Conservation (phyloP, 2,113 vertebrate genomes). For the Ginglymostoma cirratum region DNA sequence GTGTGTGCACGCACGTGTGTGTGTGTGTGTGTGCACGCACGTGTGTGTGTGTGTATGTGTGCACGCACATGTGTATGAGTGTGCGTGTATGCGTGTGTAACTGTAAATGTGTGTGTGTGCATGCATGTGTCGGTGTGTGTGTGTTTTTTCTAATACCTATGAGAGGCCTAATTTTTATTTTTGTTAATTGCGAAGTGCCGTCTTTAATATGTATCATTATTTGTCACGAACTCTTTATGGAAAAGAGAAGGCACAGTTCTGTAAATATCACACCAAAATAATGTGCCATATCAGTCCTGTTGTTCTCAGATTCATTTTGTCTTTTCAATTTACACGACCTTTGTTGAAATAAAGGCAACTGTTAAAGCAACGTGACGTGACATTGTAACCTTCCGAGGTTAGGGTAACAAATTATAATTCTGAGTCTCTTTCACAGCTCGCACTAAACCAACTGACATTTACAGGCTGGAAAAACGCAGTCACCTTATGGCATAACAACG, state of each 20-base stretch:
- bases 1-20: too few relatives aligned
- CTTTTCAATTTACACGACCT: neutral
- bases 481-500: neutral
- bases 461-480: neutral
- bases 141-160: neutral
- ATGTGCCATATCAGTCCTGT: neutral
- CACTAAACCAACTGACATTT: too few relatives aligned
- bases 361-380: neutral
- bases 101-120: too few relatives aligned
- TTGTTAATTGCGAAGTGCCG: neutral
- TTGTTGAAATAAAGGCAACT: neutral
- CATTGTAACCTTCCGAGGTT: neutral
- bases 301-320: neutral
- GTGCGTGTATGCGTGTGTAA: too few relatives aligned
- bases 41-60: too few relatives aligned
- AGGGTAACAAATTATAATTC: neutral
- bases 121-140: neutral
- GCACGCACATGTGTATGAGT: too few relatives aligned
- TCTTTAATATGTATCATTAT: neutral
- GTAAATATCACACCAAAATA: neutral
- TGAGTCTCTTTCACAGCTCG: too few relatives aligned
- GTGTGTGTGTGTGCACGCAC: too few relatives aligned
- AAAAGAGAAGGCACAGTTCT: neutral
- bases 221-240: neutral
- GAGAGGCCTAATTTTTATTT: conserved; percentile 7